Conservation (phyloP, 2,888 invertebrate genomes). For the Phengaris alcon region DNA sequence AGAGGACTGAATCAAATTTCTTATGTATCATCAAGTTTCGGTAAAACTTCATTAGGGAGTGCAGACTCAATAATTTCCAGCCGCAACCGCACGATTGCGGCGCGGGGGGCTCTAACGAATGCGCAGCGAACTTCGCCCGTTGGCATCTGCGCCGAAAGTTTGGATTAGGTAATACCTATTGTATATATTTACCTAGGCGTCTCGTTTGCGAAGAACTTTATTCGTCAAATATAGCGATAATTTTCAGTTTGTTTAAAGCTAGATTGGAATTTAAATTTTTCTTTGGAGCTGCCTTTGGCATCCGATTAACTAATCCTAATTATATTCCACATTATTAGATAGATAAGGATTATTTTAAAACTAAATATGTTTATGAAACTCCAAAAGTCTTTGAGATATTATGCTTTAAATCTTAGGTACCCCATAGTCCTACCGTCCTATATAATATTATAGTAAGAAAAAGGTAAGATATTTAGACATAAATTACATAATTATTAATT, state of each 20-base stretch:
- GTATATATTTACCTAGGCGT: conserved; percentile 20
- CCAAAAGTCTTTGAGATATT: too few species aligned
- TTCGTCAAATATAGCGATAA: background rate
- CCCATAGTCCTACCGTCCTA: too few species aligned
- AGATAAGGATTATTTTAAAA: too few species aligned
- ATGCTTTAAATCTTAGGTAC: too few species aligned
- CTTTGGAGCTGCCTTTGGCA: too few species aligned
- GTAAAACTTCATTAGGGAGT: conserved; percentile 35
- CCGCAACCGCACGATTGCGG: conserved; percentile 31
- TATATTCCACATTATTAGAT: too few species aligned
- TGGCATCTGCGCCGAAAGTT: conserved; percentile 28
- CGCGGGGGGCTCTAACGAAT: conserved; percentile 27
- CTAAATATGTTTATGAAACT: too few species aligned
- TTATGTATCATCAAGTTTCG: conserved; percentile 25
- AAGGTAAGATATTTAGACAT: too few species aligned
- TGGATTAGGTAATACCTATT: conserved; percentile 26
- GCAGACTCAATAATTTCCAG: conserved; percentile 35
- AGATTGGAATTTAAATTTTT: too few species aligned
- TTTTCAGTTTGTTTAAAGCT: background rate
- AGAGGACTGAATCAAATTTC: conserved; percentile 17
- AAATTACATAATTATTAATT: background rate
- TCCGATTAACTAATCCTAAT: too few species aligned
- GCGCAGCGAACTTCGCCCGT: conserved; percentile 25
- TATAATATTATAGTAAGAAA: too few species aligned
- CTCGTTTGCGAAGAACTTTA: conserved; percentile 10